phyloP scores from a whole-genome alignment of 2,113 vertebrate species.

The Neotoma lepida region DNA sequence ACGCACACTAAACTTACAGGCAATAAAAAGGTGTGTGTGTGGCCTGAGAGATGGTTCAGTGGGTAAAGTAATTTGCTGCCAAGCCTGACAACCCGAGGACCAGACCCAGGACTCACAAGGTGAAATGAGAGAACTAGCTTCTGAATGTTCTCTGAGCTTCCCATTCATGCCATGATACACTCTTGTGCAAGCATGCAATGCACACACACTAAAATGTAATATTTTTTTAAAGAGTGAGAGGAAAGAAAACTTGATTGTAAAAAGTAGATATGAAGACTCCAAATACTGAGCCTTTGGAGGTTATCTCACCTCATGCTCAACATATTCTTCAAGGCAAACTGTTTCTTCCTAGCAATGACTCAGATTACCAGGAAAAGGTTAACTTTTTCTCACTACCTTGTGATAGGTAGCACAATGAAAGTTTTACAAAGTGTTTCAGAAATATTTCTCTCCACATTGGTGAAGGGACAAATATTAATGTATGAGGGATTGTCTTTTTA shows the following conservation, averaged over 20 bases:
- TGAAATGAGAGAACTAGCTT: no score
- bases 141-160: no score
- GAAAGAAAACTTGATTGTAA: neutral
- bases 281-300: neutral
- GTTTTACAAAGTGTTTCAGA: conserved; percentile 21
- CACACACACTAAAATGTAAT: no score
- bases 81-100: neutral
- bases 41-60: neutral
- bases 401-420: neutral
- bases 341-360: neutral
- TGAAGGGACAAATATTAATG: conserved; percentile 29
- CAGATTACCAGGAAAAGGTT: conserved; percentile 8
- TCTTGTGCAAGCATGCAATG: no score
- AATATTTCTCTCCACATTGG: neutral
- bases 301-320: neutral
- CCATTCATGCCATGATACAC: no score
- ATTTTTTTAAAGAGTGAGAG: neutral
- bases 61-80: neutral
- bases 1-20: neutral
- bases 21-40: neutral
- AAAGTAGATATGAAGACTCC: neutral
- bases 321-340: neutral
- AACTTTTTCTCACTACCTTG: neutral
- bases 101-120: neutral
- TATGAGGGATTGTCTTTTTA: neutral